These are phyloP conservation scores for Ciona savignyi DNA, from an alignment of 23 tunicate genomes.

Conservation along the genomic window DNA sequence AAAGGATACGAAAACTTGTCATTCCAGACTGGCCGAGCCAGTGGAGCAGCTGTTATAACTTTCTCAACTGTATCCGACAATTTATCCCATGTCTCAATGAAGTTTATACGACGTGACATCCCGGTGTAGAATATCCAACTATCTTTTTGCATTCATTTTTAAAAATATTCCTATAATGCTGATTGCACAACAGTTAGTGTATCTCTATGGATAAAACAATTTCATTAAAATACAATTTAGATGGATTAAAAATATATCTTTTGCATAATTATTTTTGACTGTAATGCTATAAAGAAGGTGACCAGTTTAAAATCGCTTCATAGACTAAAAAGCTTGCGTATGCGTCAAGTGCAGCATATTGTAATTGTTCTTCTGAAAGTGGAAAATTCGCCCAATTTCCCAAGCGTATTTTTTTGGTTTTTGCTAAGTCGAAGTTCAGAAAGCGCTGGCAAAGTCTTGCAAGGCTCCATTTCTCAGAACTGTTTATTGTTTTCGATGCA, in stretches of 20 bases:
- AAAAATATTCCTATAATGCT: too few relatives aligned
- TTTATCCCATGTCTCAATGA: conserved; percentile 49
- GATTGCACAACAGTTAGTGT: too few relatives aligned
- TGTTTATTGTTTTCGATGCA: conserved; percentile 22
- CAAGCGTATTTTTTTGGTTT: conserved; percentile 16
- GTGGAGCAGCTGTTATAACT: conserved; percentile 30
- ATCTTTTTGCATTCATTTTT: too few relatives aligned
- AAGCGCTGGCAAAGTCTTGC: conserved; percentile 21
- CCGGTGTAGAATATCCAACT: too few relatives aligned
- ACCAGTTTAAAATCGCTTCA: conserved; percentile 9
- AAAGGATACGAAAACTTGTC: conserved; percentile 66
- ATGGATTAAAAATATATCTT: too few relatives aligned
- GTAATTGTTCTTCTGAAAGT: conserved; percentile 29
- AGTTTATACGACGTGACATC: conserved; percentile 40
- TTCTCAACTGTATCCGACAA: conserved; percentile 52
- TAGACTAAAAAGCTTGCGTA: conserved; percentile 54
- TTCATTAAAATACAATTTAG: too few relatives aligned
- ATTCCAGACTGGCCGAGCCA: conserved; percentile 54
- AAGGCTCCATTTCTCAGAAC: conserved; percentile 52
- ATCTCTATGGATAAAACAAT: too few relatives aligned
- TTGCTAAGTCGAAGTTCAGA: conserved; percentile 19
- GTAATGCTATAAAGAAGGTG: too few relatives aligned
- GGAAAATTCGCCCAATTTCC: conserved; percentile 72
- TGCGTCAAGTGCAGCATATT: conserved; percentile 87
- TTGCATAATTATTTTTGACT: too few relatives aligned